phyloP scores from a whole-genome alignment of 2,888 invertebrate genomes.

The Cerastis leucographa region DNA sequence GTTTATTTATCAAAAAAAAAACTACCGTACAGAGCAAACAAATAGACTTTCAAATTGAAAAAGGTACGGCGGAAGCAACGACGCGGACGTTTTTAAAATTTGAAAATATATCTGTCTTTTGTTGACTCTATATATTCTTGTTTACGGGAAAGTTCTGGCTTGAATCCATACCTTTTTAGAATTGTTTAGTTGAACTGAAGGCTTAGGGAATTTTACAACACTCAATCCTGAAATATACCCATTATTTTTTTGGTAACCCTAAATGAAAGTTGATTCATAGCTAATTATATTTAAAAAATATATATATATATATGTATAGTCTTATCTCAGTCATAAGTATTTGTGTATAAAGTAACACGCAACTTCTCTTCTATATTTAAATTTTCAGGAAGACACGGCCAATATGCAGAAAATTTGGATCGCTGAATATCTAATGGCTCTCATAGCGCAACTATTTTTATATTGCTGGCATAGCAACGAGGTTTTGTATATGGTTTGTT shows the following conservation, averaged over 20 bases:
- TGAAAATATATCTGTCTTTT: not conserved
- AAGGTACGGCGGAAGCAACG: not conserved
- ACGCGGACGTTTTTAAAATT: not conserved
- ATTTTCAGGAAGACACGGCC: constrained; percentile 78
- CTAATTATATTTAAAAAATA: too few species aligned
- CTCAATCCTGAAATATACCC: not conserved
- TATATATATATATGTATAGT: too few species aligned
- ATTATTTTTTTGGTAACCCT: not conserved
- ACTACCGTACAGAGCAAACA: not conserved
- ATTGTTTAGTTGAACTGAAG: not conserved
- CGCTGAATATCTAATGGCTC: constrained; percentile 84
- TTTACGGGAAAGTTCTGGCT: not conserved
- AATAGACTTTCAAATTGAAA: not conserved
- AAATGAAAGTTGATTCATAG: too few species aligned
- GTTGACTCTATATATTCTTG: constrained; percentile 2
- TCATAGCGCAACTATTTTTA: constrained; percentile 85
- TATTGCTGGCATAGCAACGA: constrained; percentile 89
- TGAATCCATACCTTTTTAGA: not conserved
- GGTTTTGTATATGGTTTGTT: constrained; percentile 80
- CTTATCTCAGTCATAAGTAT: not conserved
- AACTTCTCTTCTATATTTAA: not conserved
- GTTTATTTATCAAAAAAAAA: not conserved
- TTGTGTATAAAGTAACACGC: not conserved
- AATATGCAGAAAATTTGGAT: constrained; percentile 84
- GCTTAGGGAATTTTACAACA: not conserved